Evolutionary conservation across 2,888 invertebrate species (phyloP).

Genomic region (Antheraea yamamai): DNA sequence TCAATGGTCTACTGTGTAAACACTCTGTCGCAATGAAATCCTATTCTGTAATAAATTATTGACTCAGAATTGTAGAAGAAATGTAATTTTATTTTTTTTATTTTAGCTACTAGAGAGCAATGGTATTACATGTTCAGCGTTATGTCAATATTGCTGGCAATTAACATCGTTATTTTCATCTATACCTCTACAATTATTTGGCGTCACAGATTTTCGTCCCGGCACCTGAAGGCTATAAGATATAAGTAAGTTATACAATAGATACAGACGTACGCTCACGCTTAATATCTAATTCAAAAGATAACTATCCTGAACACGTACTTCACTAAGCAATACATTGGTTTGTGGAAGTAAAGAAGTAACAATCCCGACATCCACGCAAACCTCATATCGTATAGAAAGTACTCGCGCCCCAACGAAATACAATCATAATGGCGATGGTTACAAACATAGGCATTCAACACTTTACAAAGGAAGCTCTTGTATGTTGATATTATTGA

Average conservation of each 20-base stretch:
- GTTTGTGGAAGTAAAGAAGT: background rate
- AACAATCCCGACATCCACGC: background rate
- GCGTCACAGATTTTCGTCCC: constrained; percentile 72
- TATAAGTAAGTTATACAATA: constrained; percentile 72
- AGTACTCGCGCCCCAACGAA: background rate
- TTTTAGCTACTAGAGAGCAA: constrained; percentile 74
- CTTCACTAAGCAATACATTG: background rate
- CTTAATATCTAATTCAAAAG: background rate
- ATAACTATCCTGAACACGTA: background rate
- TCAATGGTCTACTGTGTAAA: no score
- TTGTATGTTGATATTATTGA: background rate
- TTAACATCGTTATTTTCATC: constrained; percentile 83
- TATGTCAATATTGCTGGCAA: constrained; percentile 76
- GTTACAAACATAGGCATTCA: no score
- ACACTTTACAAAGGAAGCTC: background rate
- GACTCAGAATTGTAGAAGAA: background rate
- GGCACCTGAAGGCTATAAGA: constrained; percentile 70
- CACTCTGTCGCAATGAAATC: no score
- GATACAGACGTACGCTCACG: background rate
- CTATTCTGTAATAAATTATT: background rate
- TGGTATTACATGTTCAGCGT: constrained; percentile 87
- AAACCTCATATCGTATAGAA: background rate
- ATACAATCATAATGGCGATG: background rate
- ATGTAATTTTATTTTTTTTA: background rate
- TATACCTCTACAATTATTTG: constrained; percentile 82